A percentile compares a stretch with the other conserved stretches of the same genome.
Conservation (phyloP, 2,797 vertebrate species). For the Chloroceryle amazona region DNA sequence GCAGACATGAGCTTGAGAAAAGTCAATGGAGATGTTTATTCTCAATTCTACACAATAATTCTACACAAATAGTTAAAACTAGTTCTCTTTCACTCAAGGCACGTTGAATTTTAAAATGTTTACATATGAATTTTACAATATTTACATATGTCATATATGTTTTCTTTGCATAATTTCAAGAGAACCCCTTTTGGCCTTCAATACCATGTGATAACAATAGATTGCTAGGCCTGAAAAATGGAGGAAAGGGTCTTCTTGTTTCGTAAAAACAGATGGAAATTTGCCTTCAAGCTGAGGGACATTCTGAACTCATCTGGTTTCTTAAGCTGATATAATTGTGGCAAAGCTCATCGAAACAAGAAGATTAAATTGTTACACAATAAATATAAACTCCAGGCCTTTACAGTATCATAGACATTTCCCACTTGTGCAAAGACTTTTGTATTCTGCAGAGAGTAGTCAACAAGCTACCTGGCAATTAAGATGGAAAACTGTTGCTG, state of each 20-base stretch:
- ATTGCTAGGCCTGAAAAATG: background rate
- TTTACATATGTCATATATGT: background rate
- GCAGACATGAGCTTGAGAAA: background rate
- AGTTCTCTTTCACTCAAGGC: background rate
- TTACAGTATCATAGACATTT: background rate
- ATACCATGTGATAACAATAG: background rate
- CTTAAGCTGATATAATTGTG: background rate
- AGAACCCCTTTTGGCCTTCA: background rate
- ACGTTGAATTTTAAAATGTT: background rate
- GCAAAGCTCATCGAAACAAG: constrained; percentile 6
- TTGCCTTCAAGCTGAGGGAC: background rate
- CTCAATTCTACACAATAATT: background rate
- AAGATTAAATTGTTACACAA: constrained; percentile 22
- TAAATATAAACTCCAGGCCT: background rate
- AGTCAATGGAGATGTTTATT: background rate
- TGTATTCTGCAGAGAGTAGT: background rate
- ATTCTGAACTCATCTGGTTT: background rate
- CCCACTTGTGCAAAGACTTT: background rate
- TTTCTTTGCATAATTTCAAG: background rate
- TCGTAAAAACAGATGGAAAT: background rate
- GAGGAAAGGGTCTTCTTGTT: background rate
- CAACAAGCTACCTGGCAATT: background rate
- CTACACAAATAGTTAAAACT: background rate
- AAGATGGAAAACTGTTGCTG: background rate
- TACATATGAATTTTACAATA: background rate